These are phyloP conservation scores for Drosophila rubida DNA, from an alignment of 2,888 invertebrate genomes.

Conservation along the genomic window DNA sequence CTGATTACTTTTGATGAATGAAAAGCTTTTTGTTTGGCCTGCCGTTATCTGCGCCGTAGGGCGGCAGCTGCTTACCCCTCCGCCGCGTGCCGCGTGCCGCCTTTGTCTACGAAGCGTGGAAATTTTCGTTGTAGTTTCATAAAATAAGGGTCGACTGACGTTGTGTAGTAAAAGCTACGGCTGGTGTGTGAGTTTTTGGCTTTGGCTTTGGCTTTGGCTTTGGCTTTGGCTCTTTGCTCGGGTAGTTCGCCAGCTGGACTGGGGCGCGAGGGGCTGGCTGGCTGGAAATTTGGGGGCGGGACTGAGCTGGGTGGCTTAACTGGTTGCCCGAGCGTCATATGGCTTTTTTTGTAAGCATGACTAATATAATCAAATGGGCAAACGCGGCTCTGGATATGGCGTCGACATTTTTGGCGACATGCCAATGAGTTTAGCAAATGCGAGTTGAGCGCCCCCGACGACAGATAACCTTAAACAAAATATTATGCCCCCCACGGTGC, in stretches of 20 bases:
- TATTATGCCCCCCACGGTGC: conserved; percentile 24
- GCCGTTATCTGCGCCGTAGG: conserved; percentile 46
- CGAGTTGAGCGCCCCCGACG: conserved; percentile 48
- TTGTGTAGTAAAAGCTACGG: conserved; percentile 60
- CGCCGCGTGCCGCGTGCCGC: no score
- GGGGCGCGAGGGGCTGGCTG: no score
- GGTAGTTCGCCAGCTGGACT: no score
- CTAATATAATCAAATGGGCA: conserved; percentile 76
- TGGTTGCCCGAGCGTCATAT: conserved; percentile 66
- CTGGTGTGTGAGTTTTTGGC: conserved; percentile 25
- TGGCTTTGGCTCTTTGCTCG: no score
- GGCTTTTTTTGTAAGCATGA: conserved; percentile 79
- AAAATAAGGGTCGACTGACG: conserved; percentile 53
- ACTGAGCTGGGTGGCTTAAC: conserved; percentile 24
- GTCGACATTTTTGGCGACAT: conserved; percentile 75
- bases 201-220: no score
- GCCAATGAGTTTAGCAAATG: conserved; percentile 66
- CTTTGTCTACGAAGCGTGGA: conserved; percentile 8
- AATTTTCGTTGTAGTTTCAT: conserved; percentile 30
- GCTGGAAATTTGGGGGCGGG: no score
- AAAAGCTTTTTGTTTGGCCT: conserved; percentile 76
- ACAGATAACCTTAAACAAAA: conserved; percentile 61
- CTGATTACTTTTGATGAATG: conserved; percentile 81
- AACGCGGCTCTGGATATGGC: conserved; percentile 62
- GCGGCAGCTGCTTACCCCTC: conserved; percentile 4